Conservation (phyloP, 2,888 invertebrate genomes). For the Diarsia dahlii region DNA sequence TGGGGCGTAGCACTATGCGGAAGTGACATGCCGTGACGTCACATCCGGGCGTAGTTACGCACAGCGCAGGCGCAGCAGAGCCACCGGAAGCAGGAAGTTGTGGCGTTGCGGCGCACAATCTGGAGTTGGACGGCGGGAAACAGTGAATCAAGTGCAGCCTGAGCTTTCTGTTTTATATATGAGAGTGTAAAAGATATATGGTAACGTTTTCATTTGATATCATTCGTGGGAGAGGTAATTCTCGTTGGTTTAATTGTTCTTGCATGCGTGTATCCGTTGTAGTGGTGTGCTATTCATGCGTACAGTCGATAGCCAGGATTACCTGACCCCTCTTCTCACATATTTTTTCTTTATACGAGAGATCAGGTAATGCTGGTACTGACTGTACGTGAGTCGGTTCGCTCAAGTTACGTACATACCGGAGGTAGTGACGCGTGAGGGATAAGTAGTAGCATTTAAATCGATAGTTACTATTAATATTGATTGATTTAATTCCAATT, state of each 20-base stretch:
- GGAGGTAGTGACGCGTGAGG: slow-evolving; percentile 21
- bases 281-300: slow-evolving; percentile 38
- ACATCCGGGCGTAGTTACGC: slow-evolving; percentile 72
- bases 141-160: slow-evolving; percentile 89
- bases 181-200: slow-evolving; percentile 85
- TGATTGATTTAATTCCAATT: neutral
- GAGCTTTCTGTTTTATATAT: slow-evolving; percentile 86
- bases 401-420: slow-evolving; percentile 17
- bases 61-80: slow-evolving; percentile 85
- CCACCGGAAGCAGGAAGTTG: slow-evolving; percentile 89
- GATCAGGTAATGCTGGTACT: too few relatives aligned
- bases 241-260: slow-evolving; percentile 73
- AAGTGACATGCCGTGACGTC: slow-evolving; percentile 81
- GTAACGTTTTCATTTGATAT: slow-evolving; percentile 78
- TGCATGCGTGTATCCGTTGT: slow-evolving; percentile 65
- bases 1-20: slow-evolving; percentile 70
- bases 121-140: slow-evolving; percentile 89
- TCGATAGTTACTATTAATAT: slow-evolving; percentile 31
- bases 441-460: slow-evolving; percentile 24
- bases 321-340: too few relatives aligned
- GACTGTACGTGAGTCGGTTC: neutral
- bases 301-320: neutral
- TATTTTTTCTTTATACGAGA: too few relatives aligned
- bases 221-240: slow-evolving; percentile 67
- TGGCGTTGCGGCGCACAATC: slow-evolving; percentile 89